Conservation (phyloP, 2,113 vertebrate genomes). For the Holacanthus passer region DNA sequence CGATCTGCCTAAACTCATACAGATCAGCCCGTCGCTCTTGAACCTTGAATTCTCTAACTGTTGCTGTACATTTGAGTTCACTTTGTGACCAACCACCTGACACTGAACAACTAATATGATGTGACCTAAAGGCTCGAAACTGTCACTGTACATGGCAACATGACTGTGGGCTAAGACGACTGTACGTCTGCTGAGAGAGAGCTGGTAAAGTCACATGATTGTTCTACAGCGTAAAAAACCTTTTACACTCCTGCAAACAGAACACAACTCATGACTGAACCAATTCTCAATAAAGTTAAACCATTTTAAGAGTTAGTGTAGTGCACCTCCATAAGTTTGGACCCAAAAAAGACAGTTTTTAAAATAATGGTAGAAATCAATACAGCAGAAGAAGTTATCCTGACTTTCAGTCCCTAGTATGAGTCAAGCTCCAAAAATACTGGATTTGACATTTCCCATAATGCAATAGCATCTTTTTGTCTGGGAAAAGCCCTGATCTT, state of each 20-base stretch:
- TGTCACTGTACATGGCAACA: not conserved
- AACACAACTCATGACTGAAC: not conserved
- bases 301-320: not conserved
- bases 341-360: not conserved
- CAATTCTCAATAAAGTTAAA: not conserved
- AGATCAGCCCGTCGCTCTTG: not conserved
- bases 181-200: not conserved
- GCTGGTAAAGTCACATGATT: conserved; percentile 19
- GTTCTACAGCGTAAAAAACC: not conserved
- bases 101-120: not conserved
- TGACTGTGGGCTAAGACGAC: not conserved
- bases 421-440: not conserved
- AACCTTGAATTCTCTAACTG: not conserved
- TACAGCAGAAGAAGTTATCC: not conserved
- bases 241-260: not conserved
- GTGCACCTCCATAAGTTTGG: not conserved
- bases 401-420: not conserved
- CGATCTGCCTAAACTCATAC: too few species aligned
- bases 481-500: too few species aligned
- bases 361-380: not conserved
- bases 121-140: not conserved
- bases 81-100: not conserved
- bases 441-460: not conserved
- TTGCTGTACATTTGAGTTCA: not conserved
- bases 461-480: not conserved